A percentile compares a stretch with the other conserved stretches of the same genome.
phyloP scores from a whole-genome alignment of 92 coral and sea anemone genomes.

The Porites divaricata region DNA sequence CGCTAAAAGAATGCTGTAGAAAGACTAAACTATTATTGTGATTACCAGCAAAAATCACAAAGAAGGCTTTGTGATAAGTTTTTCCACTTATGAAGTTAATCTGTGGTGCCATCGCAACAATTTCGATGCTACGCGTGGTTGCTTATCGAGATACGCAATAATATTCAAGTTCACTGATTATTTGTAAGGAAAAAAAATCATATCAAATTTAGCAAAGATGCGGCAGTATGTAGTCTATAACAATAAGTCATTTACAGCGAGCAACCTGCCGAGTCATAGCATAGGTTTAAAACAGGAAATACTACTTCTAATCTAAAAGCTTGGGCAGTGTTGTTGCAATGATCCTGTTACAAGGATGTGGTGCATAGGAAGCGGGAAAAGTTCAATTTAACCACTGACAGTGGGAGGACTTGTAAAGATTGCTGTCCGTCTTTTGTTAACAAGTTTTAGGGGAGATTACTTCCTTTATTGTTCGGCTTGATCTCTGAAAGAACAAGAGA shows the following conservation, averaged over 20 bases:
- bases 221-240: background rate
- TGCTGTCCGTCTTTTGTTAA: too few species aligned
- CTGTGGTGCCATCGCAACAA: background rate
- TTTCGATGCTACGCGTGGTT: background rate
- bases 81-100: background rate
- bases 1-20: too few species aligned
- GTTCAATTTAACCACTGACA: too few species aligned
- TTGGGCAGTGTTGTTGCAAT: too few species aligned
- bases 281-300: background rate
- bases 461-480: too few species aligned
- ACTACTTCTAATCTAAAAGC: background rate
- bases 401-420: too few species aligned
- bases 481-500: too few species aligned
- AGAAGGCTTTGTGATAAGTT: background rate
- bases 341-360: too few species aligned
- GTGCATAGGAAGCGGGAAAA: background rate
- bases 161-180: background rate
- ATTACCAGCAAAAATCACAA: too few species aligned
- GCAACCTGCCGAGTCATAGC: constrained; percentile 6
- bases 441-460: too few species aligned
- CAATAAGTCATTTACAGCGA: background rate
- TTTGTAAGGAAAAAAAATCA: background rate
- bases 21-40: too few species aligned
- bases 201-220: background rate
- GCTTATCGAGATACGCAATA: background rate